Evolutionary conservation across 2,888 invertebrate species (phyloP).

Genomic region (Halictus quadricinctus): DNA sequence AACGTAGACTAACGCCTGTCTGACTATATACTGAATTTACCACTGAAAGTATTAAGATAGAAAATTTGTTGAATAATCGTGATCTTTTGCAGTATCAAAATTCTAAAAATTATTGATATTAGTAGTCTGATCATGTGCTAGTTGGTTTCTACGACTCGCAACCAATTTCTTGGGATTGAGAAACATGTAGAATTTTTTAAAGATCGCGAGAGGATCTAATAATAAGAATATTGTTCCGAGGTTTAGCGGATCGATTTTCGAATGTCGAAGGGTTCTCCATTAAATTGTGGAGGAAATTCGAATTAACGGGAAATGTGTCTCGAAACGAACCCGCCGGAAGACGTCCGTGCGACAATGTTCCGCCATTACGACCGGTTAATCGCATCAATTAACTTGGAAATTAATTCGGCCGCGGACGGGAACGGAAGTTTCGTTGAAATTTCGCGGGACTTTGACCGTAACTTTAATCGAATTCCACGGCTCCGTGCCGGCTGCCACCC

Average conservation of each 20-base stretch:
- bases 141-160: no score
- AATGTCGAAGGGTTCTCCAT: not conserved
- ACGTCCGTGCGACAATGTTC: not conserved
- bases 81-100: no score
- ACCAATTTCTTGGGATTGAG: no score
- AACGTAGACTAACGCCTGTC: no score
- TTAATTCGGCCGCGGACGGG: constrained; percentile 1
- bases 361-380: not conserved
- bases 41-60: no score
- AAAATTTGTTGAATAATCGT: no score
- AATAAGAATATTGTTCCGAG: not conserved
- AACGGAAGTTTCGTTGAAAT: constrained; percentile 11
- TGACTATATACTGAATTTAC: no score
- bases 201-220: not conserved
- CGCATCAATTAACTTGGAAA: not conserved
- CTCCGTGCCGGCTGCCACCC: not conserved
- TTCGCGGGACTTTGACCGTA: not conserved
- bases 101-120: no score
- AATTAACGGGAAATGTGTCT: not conserved
- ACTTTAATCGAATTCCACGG: constrained; percentile 18
- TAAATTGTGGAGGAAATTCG: not conserved
- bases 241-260: not conserved
- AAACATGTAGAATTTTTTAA: no score
- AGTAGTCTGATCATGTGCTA: no score
- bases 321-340: not conserved